Evolutionary conservation across 2,797 vertebrate species (phyloP).

Genomic region (Lophius americanus): DNA sequence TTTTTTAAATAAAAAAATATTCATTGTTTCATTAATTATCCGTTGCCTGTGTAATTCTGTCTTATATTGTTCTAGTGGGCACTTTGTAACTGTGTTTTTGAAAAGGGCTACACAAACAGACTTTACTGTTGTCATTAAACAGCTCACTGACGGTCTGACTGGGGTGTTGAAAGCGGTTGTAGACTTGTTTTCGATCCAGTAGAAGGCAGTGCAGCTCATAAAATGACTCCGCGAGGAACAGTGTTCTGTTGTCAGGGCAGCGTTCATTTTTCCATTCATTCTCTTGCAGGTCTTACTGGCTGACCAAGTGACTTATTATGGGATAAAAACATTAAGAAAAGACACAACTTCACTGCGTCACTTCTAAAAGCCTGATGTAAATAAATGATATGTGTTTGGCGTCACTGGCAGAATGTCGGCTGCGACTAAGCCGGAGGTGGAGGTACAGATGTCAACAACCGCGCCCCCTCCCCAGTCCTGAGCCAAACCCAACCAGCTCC

Average conservation of each 20-base stretch:
- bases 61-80: too few relatives aligned
- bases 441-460: constrained; percentile 41
- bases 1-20: too few relatives aligned
- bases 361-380: background rate
- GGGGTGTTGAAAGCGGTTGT: constrained; percentile 18
- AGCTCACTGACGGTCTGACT: background rate
- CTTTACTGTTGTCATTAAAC: background rate
- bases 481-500: constrained; percentile 42
- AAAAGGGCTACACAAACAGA: too few relatives aligned
- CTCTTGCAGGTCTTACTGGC: background rate
- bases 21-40: too few relatives aligned
- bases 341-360: too few relatives aligned
- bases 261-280: constrained; percentile 4
- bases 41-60: too few relatives aligned
- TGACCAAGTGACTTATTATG: background rate
- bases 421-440: background rate
- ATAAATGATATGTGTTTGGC: background rate
- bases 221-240: background rate
- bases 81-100: too few relatives aligned
- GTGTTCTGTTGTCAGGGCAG: background rate
- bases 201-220: constrained; percentile 58
- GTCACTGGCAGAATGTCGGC: background rate
- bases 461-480: constrained; percentile 5
- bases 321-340: background rate
- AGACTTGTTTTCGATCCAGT: constrained; percentile 36